Evolutionary conservation across 1,140 invertebrate genomes (phyloP).

Genomic region (Macrotrachela quadricornifera): DNA sequence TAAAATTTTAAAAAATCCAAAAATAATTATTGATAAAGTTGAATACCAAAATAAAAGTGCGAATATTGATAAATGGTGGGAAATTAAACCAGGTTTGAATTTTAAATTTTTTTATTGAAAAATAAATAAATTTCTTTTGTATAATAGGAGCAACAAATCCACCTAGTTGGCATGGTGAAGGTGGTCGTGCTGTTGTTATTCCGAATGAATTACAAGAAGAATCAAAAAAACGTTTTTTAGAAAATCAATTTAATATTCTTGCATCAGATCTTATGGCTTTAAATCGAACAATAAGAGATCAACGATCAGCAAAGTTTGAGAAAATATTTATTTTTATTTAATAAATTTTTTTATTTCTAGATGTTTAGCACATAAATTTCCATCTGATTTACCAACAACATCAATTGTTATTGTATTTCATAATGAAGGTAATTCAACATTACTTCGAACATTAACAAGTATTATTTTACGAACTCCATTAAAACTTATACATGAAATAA

Average conservation of each 20-base stretch:
- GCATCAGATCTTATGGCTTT: slow-evolving; percentile 91
- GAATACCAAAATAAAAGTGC: background rate
- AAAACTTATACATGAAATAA: slow-evolving; percentile 67
- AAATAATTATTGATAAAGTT: background rate
- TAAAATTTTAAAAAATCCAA: background rate
- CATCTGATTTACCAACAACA: slow-evolving; percentile 34
- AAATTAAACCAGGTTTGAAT: background rate
- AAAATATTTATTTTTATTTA: slow-evolving; percentile 26
- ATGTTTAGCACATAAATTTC: slow-evolving; percentile 20
- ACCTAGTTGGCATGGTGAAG: slow-evolving; percentile 7
- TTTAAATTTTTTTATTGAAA: background rate
- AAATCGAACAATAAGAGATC: slow-evolving; percentile 79
- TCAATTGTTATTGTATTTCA: slow-evolving; percentile 90
- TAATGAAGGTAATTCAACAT: slow-evolving; percentile 89
- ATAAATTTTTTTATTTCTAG: slow-evolving; percentile 35
- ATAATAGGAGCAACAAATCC: slow-evolving; percentile 1
- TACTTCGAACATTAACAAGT: slow-evolving; percentile 81
- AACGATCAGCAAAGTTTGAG: slow-evolving; percentile 59
- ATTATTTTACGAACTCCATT: slow-evolving; percentile 74
- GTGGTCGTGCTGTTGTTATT: background rate
- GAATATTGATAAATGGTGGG: background rate
- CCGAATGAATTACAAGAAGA: background rate
- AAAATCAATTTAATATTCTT: slow-evolving; percentile 88
- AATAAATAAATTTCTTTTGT: background rate
- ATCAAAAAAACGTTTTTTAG: slow-evolving; percentile 5